A percentile compares a stretch with the other conserved stretches of the same genome.
Conservation (phyloP, 2,888 invertebrate genomes). For the Nemotelus nigrinus region DNA sequence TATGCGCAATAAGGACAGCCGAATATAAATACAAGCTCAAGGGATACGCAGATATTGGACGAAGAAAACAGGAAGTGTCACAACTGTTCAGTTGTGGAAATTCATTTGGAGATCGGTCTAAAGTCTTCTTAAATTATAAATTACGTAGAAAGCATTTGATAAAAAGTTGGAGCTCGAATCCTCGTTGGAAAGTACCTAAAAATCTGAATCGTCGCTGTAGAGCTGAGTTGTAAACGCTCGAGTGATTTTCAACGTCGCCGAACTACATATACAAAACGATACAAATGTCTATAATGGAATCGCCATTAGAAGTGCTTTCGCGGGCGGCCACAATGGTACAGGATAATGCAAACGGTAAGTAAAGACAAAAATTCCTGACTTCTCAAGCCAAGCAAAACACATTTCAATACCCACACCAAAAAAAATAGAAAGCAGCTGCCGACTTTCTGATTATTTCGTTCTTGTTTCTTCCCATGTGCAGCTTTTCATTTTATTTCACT, state of each 20-base stretch:
- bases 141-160: no score
- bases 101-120: not conserved
- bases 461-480: conserved; percentile 13
- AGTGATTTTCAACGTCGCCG: no score
- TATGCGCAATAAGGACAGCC: conserved; percentile 25
- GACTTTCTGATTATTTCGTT: conserved; percentile 22
- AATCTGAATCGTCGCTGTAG: no score
- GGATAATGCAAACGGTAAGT: conserved; percentile 69
- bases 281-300: conserved; percentile 69
- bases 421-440: conserved; percentile 35
- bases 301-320: conserved; percentile 86
- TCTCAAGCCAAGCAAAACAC: not conserved
- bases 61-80: not conserved
- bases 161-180: no score
- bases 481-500: conserved; percentile 30
- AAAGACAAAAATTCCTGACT: conserved; percentile 43
- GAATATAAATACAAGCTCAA: conserved; percentile 23
- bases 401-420: not conserved
- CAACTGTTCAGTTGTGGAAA: not conserved
- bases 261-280: not conserved
- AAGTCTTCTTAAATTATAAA: not conserved
- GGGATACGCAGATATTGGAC: not conserved
- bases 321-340: conserved; percentile 91
- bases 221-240: no score
- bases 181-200: no score